A percentile compares a stretch with the other conserved stretches of the same genome.
Conservation (phyloP, 2,113 vertebrate genomes). For the Apaloderma vittatum region DNA sequence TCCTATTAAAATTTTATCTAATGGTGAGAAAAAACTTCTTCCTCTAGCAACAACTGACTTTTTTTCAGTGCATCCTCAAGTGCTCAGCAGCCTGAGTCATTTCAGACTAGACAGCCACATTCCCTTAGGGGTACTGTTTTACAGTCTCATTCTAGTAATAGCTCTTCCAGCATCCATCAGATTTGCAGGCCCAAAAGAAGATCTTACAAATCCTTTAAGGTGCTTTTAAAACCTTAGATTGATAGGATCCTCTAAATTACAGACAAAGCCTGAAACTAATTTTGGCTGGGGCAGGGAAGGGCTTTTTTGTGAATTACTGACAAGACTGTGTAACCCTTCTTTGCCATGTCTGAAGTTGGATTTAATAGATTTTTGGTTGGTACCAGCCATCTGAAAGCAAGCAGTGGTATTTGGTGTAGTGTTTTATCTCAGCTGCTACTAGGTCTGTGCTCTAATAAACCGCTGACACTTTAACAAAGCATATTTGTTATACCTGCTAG, state of each 20-base stretch:
- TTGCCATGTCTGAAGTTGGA: not conserved
- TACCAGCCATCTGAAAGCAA: not conserved
- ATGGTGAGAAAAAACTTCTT: not conserved
- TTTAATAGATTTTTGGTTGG: constrained; percentile 32
- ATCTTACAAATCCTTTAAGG: constrained; percentile 22
- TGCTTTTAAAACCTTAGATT: not conserved
- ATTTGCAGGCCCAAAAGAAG: constrained; percentile 24
- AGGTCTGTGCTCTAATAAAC: constrained; percentile 16
- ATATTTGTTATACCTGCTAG: not conserved
- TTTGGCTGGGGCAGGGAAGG: not conserved
- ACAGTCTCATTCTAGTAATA: constrained; percentile 33
- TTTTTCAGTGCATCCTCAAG: not conserved
- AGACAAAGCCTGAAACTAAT: not conserved
- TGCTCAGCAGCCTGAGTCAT: constrained; percentile 38
- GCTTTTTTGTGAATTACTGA: not conserved
- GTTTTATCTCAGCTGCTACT: constrained; percentile 7
- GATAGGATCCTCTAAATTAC: not conserved
- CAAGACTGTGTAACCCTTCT: not conserved
- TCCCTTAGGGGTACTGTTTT: constrained; percentile 28
- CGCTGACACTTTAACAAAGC: not conserved
- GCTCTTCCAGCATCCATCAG: not conserved
- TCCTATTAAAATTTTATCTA: constrained; percentile 41
- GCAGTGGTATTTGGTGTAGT: not conserved
- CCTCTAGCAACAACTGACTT: not conserved
- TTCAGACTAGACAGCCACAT: constrained; percentile 34